Evolutionary conservation across 2,797 vertebrate genomes (phyloP).

Genomic region (Morelia viridis): DNA sequence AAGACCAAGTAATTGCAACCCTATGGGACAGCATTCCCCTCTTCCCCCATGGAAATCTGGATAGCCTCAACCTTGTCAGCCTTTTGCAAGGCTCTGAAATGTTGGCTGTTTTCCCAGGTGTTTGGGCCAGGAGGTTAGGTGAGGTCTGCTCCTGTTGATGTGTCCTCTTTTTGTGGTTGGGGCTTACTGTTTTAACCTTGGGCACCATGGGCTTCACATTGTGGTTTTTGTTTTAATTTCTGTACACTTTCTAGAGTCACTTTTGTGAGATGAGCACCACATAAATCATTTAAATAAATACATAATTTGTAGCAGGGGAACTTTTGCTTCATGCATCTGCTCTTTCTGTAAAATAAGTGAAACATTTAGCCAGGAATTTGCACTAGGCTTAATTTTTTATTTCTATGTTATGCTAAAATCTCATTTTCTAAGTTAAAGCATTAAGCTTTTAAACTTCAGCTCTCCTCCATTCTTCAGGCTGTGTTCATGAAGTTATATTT

Average conservation of each 20-base stretch:
- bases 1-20: not conserved
- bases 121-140: not conserved
- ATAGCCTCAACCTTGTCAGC: not conserved
- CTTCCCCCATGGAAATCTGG: not conserved
- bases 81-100: not conserved
- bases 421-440: not conserved
- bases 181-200: not conserved
- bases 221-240: not conserved
- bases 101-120: not conserved
- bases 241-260: not conserved
- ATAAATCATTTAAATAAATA: not conserved
- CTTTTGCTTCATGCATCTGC: not conserved
- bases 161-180: not conserved
- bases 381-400: not conserved
- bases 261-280: not conserved
- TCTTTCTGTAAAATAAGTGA: not conserved
- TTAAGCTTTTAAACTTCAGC: not conserved
- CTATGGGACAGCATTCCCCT: not conserved
- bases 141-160: not conserved
- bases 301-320: not conserved
- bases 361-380: not conserved
- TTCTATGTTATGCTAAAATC: not conserved
- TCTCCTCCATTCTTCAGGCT: not conserved
- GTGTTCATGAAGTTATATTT: not conserved
- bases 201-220: not conserved